These are phyloP conservation scores for Brachynemurus nebulosus DNA, from an alignment of 2,888 invertebrate species.

Conservation along the genomic window DNA sequence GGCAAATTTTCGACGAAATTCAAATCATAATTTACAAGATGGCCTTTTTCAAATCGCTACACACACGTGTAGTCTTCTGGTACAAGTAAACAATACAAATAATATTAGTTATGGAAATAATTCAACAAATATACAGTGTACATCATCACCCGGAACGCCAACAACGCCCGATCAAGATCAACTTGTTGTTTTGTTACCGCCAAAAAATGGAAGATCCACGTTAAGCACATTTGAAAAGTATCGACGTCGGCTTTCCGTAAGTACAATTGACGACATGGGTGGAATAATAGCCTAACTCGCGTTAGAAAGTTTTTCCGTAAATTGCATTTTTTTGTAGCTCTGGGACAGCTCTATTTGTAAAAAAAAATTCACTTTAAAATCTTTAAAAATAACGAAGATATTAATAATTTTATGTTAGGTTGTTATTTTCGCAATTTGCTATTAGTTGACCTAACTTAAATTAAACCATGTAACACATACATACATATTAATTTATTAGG, in stretches of 20 bases:
- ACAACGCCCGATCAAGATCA: slow-evolving; percentile 26
- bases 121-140: slow-evolving; percentile 46
- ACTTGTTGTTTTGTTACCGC: slow-evolving; percentile 42
- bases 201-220: slow-evolving; percentile 20
- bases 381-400: no score
- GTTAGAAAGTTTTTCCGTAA: no score
- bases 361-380: no score
- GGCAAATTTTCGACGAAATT: slow-evolving; percentile 33
- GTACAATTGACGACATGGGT: slow-evolving; percentile 23
- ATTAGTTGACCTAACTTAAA: no score
- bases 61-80: slow-evolving; percentile 62
- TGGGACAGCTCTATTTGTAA: no score
- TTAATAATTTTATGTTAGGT: no score
- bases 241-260: slow-evolving; percentile 45
- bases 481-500: no score
- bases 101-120: slow-evolving; percentile 56
- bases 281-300: no score
- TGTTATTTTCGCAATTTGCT: no score
- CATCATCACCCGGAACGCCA: slow-evolving; percentile 14
- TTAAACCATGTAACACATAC: no score
- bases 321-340: no score
- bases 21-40: slow-evolving; percentile 53
- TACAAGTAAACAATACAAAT: slow-evolving; percentile 63
- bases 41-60: slow-evolving; percentile 66
- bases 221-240: not conserved